Conservation (phyloP, 2,797 vertebrate genomes). For the Helostoma temminkii region DNA sequence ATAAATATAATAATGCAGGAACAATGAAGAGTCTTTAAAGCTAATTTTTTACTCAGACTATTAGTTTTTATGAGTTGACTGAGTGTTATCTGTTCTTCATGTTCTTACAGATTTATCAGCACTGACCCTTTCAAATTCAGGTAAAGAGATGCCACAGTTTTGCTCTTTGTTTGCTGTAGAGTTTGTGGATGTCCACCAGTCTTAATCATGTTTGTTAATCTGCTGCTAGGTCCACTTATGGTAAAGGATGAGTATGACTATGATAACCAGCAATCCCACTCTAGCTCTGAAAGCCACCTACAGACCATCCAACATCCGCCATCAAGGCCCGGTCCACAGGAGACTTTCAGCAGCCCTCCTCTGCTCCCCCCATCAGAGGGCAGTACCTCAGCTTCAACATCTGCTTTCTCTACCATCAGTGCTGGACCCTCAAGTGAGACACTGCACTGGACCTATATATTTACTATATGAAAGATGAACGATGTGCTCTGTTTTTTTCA, state of each 20-base stretch:
- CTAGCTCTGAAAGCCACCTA: conserved; percentile 89
- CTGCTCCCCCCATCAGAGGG: conserved; percentile 89
- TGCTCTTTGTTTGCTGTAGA: not conserved
- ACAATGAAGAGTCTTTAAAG: not conserved
- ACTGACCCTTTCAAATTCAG: conserved; percentile 93
- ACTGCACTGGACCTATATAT: not conserved
- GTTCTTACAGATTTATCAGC: conserved; percentile 91
- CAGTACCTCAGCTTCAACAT: conserved; percentile 87
- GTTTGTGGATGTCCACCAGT: conserved; percentile 1
- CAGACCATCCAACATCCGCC: conserved; percentile 96
- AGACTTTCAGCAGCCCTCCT: conserved; percentile 88
- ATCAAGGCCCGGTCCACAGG: conserved; percentile 85
- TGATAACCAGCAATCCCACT: conserved; percentile 90
- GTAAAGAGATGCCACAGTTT: conserved; percentile 75
- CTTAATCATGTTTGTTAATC: conserved; percentile 20
- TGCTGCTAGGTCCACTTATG: conserved; percentile 87
- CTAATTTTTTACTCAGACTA: not conserved
- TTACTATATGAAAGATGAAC: not conserved
- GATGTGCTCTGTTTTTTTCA: not conserved
- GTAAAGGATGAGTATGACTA: conserved; percentile 98
- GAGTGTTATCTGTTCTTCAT: conserved; percentile 25
- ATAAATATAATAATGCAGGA: not conserved
- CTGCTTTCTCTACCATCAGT: conserved; percentile 92
- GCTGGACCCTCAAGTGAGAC: conserved; percentile 94
- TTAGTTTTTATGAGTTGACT: not conserved